Conservation (phyloP, 2,113 vertebrate genomes). For the Ceuthmochares aereus region DNA sequence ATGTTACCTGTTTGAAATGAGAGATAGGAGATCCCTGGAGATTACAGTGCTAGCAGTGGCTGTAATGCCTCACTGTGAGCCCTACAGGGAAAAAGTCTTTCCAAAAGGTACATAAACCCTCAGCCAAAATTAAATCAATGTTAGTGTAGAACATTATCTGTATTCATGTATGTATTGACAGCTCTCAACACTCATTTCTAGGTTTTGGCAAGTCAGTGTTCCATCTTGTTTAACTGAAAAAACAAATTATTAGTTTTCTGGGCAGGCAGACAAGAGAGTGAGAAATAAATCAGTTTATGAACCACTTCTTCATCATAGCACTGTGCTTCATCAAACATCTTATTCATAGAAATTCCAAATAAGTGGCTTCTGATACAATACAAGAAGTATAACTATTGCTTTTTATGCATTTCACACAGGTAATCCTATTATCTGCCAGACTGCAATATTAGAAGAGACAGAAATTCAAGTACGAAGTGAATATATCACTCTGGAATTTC, state of each 20-base stretch:
- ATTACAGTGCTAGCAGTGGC: background rate
- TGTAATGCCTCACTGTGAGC: background rate
- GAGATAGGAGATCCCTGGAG: background rate
- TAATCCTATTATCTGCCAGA: conserved; percentile 4
- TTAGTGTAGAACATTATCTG: background rate
- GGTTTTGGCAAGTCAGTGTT: background rate
- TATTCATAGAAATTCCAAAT: background rate
- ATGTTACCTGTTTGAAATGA: background rate
- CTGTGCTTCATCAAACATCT: background rate
- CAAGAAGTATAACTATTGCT: background rate
- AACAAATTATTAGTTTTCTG: conserved; percentile 28
- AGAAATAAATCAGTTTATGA: conserved; percentile 26
- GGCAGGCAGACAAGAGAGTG: background rate
- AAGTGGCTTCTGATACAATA: background rate
- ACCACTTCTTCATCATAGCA: background rate
- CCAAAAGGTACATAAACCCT: background rate
- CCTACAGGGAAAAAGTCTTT: background rate
- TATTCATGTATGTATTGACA: background rate
- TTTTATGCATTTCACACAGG: conserved; percentile 6
- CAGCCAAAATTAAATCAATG: background rate
- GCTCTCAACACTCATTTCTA: background rate
- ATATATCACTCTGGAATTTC: background rate
- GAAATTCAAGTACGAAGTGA: background rate
- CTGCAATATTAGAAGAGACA: background rate
- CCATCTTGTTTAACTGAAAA: conserved; percentile 25